These are phyloP conservation scores for Leucosticte australis DNA, from an alignment of 2,113 vertebrate genomes.

Conservation along the genomic window DNA sequence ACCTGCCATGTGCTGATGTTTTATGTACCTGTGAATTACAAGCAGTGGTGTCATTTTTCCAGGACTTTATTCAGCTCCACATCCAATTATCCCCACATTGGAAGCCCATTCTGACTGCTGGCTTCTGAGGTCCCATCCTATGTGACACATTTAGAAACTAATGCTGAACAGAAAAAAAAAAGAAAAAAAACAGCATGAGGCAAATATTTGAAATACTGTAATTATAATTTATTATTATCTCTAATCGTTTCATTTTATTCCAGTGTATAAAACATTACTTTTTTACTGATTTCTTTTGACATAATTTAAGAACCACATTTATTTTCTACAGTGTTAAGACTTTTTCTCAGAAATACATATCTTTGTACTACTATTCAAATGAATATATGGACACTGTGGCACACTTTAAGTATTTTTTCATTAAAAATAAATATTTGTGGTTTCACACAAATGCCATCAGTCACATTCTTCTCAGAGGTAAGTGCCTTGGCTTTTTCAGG, in stretches of 20 bases:
- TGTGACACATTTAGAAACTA: constrained; percentile 39
- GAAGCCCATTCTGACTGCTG: constrained; percentile 9
- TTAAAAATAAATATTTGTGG: constrained; percentile 79
- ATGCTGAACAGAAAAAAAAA: background rate
- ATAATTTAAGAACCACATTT: constrained; percentile 74
- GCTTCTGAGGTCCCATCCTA: constrained; percentile 1
- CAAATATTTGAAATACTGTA: constrained; percentile 69
- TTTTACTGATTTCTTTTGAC: constrained; percentile 71
- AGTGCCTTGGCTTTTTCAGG: background rate
- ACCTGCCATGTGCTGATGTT: constrained; percentile 41
- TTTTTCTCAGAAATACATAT: constrained; percentile 73
- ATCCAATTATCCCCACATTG: background rate
- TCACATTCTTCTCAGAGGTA: constrained; percentile 46
- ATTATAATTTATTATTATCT: constrained; percentile 77
- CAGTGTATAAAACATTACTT: constrained; percentile 69
- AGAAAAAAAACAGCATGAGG: constrained; percentile 40
- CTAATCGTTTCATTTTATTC: constrained; percentile 63
- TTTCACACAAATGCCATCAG: constrained; percentile 67
- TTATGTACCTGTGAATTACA: constrained; percentile 19
- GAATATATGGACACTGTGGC: constrained; percentile 76
- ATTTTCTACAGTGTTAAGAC: constrained; percentile 73
- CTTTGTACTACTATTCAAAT: constrained; percentile 79
- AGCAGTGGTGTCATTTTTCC: constrained; percentile 23
- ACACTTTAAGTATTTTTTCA: constrained; percentile 78
- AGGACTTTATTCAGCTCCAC: constrained; percentile 24